Percentiles rank a stretch among this genome's conserved stretches.
phyloP scores from a whole-genome alignment of 2,113 vertebrate species.

The Grus americana region DNA sequence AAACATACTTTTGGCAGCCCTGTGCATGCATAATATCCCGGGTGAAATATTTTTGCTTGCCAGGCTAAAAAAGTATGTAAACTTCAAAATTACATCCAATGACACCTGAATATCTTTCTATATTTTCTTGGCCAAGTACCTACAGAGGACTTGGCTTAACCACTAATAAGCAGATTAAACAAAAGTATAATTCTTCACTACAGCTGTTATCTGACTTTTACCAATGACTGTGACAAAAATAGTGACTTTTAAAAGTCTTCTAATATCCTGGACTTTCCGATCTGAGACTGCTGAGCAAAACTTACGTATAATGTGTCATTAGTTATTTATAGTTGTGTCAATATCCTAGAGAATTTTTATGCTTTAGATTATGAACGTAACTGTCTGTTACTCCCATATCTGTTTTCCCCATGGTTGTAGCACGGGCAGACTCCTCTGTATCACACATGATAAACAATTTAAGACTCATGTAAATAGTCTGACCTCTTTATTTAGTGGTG shows the following conservation, averaged over 20 bases:
- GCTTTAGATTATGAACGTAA: neutral
- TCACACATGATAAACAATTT: neutral
- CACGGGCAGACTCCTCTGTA: neutral
- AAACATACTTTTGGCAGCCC: conserved; percentile 55
- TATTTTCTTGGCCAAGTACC: neutral
- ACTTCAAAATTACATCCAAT: conserved; percentile 32
- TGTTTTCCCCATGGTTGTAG: neutral
- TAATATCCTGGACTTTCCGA: neutral
- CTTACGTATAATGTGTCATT: neutral
- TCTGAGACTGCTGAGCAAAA: neutral
- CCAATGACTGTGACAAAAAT: neutral
- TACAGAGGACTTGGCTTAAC: neutral
- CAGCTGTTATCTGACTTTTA: neutral
- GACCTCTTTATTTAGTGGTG: conserved; percentile 5
- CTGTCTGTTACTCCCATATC: neutral
- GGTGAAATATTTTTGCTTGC: conserved; percentile 61
- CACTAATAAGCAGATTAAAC: neutral
- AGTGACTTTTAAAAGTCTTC: neutral
- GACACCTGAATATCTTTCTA: conserved; percentile 5
- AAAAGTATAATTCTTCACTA: neutral
- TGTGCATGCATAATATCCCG: conserved; percentile 35
- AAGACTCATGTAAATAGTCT: conserved; percentile 7
- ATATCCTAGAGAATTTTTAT: neutral
- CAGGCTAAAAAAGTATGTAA: conserved; percentile 61
- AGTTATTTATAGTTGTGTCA: neutral